phyloP scores from a whole-genome alignment of 2,113 vertebrate species.

The Corythornis vintsioides region DNA sequence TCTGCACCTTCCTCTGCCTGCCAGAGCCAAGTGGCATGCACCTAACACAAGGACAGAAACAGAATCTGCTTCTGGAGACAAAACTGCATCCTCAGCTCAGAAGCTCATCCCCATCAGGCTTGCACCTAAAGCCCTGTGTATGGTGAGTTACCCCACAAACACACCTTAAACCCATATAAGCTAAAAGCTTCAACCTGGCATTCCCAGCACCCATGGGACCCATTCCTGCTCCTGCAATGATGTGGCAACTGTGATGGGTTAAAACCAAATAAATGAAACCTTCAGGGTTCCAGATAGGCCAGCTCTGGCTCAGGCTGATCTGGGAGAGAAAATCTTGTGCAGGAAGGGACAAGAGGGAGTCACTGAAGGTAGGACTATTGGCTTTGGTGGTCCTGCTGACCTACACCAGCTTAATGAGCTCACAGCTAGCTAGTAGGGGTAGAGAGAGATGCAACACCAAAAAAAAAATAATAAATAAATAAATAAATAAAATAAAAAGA shows the following conservation, averaged over 20 bases:
- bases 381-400: not conserved
- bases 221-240: not conserved
- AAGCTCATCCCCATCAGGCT: not conserved
- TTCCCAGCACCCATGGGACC: rapidly evolving
- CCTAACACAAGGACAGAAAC: not conserved
- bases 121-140: not conserved
- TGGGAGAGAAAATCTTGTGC: rapidly evolving
- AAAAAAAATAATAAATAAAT: not conserved
- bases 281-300: not conserved
- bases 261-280: not conserved
- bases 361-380: not conserved
- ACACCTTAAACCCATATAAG: not conserved
- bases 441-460: not conserved
- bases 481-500: no score
- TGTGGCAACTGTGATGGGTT: rapidly evolving
- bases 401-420: not conserved
- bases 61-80: not conserved
- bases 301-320: not conserved
- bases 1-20: rapidly evolving
- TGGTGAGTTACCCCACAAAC: not conserved
- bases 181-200: rapidly evolving
- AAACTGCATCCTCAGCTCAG: not conserved
- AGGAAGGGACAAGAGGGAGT: not conserved
- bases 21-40: not conserved
- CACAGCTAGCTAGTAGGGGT: not conserved